phyloP scores from a whole-genome alignment of 2,888 invertebrate species.

The Ichneumoninae sp. region DNA sequence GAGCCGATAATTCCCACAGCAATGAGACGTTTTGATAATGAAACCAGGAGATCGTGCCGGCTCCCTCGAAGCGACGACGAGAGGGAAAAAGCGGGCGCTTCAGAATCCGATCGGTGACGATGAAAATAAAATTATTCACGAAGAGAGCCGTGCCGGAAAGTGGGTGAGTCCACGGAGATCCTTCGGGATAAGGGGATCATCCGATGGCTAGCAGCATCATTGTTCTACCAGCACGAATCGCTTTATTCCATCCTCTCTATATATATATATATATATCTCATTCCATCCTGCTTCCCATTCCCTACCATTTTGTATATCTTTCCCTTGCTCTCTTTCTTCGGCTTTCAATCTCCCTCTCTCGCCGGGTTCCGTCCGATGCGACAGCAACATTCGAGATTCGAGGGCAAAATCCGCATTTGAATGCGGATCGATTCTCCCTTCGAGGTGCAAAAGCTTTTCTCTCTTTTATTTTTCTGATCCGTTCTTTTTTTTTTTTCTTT shows the following conservation, averaged over 20 bases:
- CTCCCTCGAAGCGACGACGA: slow-evolving; percentile 59
- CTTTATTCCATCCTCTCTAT: slow-evolving; percentile 16
- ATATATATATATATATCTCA: not conserved
- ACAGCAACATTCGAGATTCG: slow-evolving; percentile 32
- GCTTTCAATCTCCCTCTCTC: slow-evolving; percentile 10
- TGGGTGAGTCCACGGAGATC: slow-evolving; percentile 53
- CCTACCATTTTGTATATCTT: not conserved
- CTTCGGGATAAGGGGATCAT: slow-evolving; percentile 57
- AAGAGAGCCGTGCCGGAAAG: slow-evolving; percentile 43
- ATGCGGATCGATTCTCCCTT: slow-evolving; percentile 48
- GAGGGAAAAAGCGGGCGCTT: slow-evolving; percentile 11
- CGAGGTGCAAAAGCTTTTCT: slow-evolving; percentile 40
- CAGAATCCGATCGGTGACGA: slow-evolving; percentile 50
- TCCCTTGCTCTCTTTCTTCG: slow-evolving; percentile 3
- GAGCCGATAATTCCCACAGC: slow-evolving; percentile 45
- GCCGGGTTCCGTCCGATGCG: slow-evolving; percentile 5
- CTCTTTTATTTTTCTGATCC: not conserved
- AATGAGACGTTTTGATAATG: slow-evolving; percentile 50
- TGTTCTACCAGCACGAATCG: slow-evolving; percentile 51
- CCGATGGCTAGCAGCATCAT: slow-evolving; percentile 52
- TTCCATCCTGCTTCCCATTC: slow-evolving; percentile 15
- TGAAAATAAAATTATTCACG: slow-evolving; percentile 48
- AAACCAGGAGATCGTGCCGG: slow-evolving; percentile 22
- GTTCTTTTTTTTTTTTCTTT: slow-evolving; percentile 20
- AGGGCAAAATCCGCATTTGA: slow-evolving; percentile 49